These are phyloP conservation scores for Gymnocephalus cernua DNA, from an alignment of 2,113 vertebrate genomes.

Conservation along the genomic window DNA sequence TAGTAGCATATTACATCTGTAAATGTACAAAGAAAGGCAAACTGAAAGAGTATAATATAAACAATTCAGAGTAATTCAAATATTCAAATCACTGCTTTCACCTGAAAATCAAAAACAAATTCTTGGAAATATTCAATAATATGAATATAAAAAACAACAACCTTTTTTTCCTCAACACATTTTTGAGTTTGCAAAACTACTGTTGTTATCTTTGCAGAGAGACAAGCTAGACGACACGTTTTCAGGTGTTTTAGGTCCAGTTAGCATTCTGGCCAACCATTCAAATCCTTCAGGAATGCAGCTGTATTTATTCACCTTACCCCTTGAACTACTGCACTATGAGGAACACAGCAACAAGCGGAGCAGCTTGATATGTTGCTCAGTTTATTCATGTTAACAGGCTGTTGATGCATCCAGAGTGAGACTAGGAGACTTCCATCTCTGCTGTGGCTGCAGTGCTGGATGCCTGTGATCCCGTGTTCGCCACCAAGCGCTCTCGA, in stretches of 20 bases:
- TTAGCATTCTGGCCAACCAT: background rate
- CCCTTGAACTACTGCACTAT: background rate
- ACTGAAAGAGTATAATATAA: background rate
- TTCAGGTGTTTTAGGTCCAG: background rate
- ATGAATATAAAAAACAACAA: conserved; percentile 8
- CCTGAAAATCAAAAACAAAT: background rate
- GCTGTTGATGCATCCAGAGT: background rate
- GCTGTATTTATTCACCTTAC: background rate
- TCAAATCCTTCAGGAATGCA: conserved; percentile 10
- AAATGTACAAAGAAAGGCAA: conserved; percentile 30
- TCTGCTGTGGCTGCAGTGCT: conserved; percentile 63
- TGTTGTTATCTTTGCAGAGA: background rate
- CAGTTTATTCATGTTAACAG: conserved; percentile 36
- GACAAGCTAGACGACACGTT: conserved; percentile 18
- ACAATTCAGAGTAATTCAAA: conserved; percentile 14
- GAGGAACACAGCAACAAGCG: background rate
- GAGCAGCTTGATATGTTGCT: conserved; percentile 4
- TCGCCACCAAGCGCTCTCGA: conserved; percentile 86
- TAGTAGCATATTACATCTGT: conserved; percentile 11
- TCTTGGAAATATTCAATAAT: conserved; percentile 2
- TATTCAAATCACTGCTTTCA: conserved; percentile 9
- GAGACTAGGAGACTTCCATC: conserved; percentile 81
- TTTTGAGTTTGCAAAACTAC: background rate
- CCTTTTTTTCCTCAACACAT: background rate
- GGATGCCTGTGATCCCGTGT: conserved; percentile 72